phyloP scores from a whole-genome alignment of 2,797 vertebrate species.

The Darevskia mixta region DNA sequence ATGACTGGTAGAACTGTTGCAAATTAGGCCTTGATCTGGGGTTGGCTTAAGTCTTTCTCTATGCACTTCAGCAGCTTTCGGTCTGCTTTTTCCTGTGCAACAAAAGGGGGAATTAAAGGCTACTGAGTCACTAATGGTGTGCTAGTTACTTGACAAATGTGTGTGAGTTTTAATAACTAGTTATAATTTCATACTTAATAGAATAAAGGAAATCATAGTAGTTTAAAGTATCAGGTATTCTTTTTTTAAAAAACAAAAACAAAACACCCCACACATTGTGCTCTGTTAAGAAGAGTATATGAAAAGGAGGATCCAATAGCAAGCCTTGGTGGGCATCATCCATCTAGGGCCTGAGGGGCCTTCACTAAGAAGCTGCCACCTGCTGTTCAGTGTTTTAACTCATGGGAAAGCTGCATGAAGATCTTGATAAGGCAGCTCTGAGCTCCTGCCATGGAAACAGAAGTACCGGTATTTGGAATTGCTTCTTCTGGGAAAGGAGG shows the following conservation, averaged over 20 bases:
- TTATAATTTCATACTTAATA: background rate
- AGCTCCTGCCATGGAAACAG: background rate
- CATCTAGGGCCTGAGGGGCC: too few species aligned
- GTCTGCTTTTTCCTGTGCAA: conserved; percentile 2
- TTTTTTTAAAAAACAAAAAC: background rate
- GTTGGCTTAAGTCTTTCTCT: conserved; percentile 5
- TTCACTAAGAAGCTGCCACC: too few species aligned
- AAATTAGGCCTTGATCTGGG: conserved; percentile 30
- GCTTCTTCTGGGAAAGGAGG: background rate
- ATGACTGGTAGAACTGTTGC: conserved; percentile 10
- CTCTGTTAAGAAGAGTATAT: too few species aligned
- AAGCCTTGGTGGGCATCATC: too few species aligned
- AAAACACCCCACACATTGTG: too few species aligned
- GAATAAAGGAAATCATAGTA: background rate
- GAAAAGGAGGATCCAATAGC: too few species aligned
- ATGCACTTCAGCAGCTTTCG: conserved; percentile 1
- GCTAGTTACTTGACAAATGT: conserved; percentile 9
- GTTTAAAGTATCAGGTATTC: background rate
- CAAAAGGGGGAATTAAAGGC: conserved; percentile 1
- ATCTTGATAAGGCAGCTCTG: background rate
- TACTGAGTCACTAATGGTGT: background rate
- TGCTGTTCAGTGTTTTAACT: too few species aligned
- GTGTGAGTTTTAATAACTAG: background rate
- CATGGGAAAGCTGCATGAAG: too few species aligned
- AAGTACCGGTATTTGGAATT: background rate